Percentiles rank a stretch among this genome's conserved stretches.
Evolutionary conservation across 2,113 vertebrate genomes (phyloP).

Genomic region (Varanus salvator): DNA sequence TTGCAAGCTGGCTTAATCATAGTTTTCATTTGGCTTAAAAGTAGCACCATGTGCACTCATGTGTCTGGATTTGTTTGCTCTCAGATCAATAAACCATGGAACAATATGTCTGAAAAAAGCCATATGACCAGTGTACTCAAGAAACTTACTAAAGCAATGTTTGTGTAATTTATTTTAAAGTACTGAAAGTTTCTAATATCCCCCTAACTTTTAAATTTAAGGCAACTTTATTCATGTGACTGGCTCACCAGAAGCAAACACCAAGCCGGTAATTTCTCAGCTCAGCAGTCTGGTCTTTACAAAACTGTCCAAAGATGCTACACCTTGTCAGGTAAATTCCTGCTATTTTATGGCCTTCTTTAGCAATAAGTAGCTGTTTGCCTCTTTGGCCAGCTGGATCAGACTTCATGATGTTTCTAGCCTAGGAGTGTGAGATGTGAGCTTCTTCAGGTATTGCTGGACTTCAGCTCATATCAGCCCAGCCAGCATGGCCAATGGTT

Average conservation of each 20-base stretch:
- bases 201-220: slow-evolving; percentile 59
- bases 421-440: not conserved
- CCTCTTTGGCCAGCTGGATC: not conserved
- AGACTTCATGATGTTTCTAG: not conserved
- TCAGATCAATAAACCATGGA: not conserved
- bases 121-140: not conserved
- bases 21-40: not conserved
- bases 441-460: not conserved
- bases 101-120: not conserved
- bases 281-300: slow-evolving; percentile 74
- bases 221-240: slow-evolving; percentile 74
- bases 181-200: not conserved
- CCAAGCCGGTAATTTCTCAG: slow-evolving; percentile 42
- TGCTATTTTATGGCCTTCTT: not conserved
- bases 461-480: not conserved
- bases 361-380: not conserved
- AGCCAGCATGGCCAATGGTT: too few species aligned
- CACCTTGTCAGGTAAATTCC: slow-evolving; percentile 74
- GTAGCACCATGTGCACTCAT: not conserved
- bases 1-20: not conserved
- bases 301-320: slow-evolving; percentile 18
- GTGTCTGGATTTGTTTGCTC: not conserved
- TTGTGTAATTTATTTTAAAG: slow-evolving; percentile 1
- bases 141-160: not conserved
- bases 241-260: slow-evolving; percentile 27